Evolutionary conservation across 2,113 vertebrate genomes (phyloP).

Genomic region (Zosterops lateralis): DNA sequence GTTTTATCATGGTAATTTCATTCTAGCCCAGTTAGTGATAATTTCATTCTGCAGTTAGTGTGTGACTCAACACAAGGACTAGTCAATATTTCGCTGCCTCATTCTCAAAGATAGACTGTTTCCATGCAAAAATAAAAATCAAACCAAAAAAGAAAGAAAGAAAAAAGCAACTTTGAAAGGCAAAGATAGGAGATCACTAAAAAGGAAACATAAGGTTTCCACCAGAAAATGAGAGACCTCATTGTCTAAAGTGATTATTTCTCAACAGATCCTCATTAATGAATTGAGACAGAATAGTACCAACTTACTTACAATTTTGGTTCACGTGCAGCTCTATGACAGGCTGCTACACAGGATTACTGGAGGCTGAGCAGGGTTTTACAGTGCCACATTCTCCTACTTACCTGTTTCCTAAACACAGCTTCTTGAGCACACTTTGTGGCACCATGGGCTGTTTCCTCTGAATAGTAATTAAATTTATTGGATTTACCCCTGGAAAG

Average conservation of each 20-base stretch:
- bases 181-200: background rate
- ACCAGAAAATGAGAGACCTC: background rate
- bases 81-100: background rate
- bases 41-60: background rate
- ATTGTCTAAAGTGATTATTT: background rate
- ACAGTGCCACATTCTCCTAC: background rate
- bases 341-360: background rate
- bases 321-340: accelerated
- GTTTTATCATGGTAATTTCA: background rate
- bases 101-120: background rate
- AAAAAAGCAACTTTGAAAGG: background rate
- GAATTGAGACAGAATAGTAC: background rate
- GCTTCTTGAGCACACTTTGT: background rate
- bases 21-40: background rate
- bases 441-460: background rate
- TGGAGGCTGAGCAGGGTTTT: background rate
- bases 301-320: background rate
- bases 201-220: background rate
- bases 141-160: background rate
- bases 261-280: background rate
- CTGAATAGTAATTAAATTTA: background rate
- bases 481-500: background rate
- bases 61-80: background rate
- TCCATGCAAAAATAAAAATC: background rate
- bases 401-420: background rate